Evolutionary conservation across 2,113 vertebrate genomes (phyloP).

Genomic region (Ibidorhyncha struthersii): DNA sequence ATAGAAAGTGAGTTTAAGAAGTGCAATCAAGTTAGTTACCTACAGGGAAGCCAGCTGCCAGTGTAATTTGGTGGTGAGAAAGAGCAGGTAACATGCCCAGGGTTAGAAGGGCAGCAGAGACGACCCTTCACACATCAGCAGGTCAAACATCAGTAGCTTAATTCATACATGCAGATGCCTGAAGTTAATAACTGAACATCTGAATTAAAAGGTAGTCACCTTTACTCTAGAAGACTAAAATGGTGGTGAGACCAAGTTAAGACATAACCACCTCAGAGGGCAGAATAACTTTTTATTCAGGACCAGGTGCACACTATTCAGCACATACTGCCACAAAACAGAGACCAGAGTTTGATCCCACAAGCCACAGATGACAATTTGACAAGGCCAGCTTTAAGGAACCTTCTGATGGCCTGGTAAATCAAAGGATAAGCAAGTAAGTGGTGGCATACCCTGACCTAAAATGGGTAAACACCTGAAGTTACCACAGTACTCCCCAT

Average conservation of each 20-base stretch:
- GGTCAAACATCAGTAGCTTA: fast-evolving
- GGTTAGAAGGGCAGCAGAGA: not conserved
- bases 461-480: not conserved
- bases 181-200: fast-evolving
- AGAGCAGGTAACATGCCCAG: fast-evolving
- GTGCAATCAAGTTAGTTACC: fast-evolving
- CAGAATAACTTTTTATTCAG: not conserved
- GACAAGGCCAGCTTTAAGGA: not conserved
- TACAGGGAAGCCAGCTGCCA: not conserved
- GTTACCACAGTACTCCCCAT: not conserved
- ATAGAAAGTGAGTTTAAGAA: fast-evolving
- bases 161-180: fast-evolving
- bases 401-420: fast-evolving
- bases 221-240: not conserved
- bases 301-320: fast-evolving
- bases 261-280: not conserved
- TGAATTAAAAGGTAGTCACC: not conserved
- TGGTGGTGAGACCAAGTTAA: not conserved
- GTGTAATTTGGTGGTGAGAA: not conserved
- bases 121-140: not conserved
- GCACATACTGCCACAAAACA: fast-evolving
- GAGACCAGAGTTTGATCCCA: fast-evolving
- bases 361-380: not conserved
- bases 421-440: not conserved
- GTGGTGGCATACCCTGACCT: too few relatives aligned